These are phyloP conservation scores for Andrena cerasifolii DNA, from an alignment of 1,140 invertebrate genomes.

Conservation along the genomic window DNA sequence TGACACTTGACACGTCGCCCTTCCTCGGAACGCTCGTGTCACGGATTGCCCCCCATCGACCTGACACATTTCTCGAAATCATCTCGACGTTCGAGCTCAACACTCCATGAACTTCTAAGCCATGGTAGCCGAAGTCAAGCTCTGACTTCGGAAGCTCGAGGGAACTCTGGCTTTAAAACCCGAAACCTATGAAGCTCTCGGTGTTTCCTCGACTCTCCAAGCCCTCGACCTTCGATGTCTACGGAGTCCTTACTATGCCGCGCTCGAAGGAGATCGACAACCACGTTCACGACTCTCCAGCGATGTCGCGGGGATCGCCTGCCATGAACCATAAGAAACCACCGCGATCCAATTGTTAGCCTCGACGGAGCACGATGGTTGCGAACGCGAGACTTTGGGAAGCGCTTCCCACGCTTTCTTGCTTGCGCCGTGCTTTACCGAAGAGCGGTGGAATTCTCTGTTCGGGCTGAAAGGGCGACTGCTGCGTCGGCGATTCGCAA, in stretches of 20 bases:
- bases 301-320: not conserved
- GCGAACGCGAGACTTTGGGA: not conserved
- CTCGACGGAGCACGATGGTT: too few species aligned
- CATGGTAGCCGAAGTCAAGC: too few species aligned
- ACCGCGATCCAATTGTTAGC: not conserved
- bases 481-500: not conserved
- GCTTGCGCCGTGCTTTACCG: not conserved
- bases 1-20: not conserved
- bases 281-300: too few species aligned
- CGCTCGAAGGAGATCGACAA: too few species aligned
- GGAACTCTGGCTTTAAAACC: too few species aligned
- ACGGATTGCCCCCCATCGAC: not conserved
- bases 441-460: not conserved
- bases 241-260: too few species aligned
- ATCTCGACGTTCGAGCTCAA: too few species aligned
- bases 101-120: too few species aligned
- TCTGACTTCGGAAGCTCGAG: too few species aligned
- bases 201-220: too few species aligned
- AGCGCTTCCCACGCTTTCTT: not conserved
- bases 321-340: not conserved
- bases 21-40: not conserved
- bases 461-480: not conserved
- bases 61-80: not conserved
- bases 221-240: too few species aligned
- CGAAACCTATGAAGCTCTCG: too few species aligned